Base-by-base conservation (phyloP, 2,888 invertebrate species). In the Archips crataeganus region DNA sequence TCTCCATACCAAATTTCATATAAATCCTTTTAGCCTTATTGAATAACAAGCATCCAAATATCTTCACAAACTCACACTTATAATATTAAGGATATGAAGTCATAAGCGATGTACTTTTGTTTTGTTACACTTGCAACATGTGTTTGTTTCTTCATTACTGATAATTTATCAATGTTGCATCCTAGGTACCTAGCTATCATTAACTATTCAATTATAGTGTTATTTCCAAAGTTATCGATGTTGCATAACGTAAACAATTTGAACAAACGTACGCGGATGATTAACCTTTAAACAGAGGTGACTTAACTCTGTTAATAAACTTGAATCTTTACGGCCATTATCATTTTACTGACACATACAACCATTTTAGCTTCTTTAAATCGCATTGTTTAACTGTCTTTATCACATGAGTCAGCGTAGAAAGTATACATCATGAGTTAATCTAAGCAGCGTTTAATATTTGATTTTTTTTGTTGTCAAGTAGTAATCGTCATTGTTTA, bases 261-360 rank as follows among this genome's bases (percentile, higher is more conserved):
- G 5, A 45, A 23, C 42, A 11, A 15, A 61, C n/a, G 5, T 3
- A 10, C 2, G 60, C 9, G 36, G 59, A 36, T 60, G 60, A 36
- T 61, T 61, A 42, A 61, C 11, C 61, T 61, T 15, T 61, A 15
- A 36, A 39, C 10, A 4, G 39, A 9, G 39, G 15, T n/a, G 39
- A 61, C n/a, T 61, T 61, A 42, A 61, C 9, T 54, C 54, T 54
- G 23, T 57, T 57, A 32, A 57, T 57, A 57, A 57, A 57, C 54
- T 9, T 23, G 23, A 49, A n/a, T 54, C 0, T 57, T 9, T 57
- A 32, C 57, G 10, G 11, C 11, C 13, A n/a, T 15, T 57, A 32
- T 57, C 32, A 15, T 15, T 23, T 1, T 5, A 54, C 54, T 54
- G 5, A 54, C 9, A 6, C 39, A 39, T 23, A 39, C 23, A 23